phyloP scores from a whole-genome alignment of 1,140 invertebrate genomes.

The Zaprionus ornatus region DNA sequence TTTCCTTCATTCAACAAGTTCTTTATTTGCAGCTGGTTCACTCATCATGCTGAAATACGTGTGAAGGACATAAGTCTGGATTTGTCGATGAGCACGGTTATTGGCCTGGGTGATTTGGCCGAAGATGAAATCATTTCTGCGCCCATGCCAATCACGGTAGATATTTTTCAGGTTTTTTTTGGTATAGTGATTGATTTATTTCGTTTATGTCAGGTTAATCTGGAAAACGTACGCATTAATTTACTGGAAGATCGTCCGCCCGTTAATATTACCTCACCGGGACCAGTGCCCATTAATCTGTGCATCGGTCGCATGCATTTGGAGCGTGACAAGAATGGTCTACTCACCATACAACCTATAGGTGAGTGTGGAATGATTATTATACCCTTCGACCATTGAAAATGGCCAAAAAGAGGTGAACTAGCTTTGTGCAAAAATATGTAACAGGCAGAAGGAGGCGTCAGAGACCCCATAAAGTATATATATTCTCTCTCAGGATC shows the following conservation, averaged over 20 bases:
- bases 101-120: slow-evolving; percentile 90
- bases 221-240: slow-evolving; percentile 89
- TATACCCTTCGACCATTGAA: too few relatives aligned
- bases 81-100: slow-evolving; percentile 92
- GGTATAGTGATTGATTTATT: slow-evolving; percentile 14
- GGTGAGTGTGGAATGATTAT: slow-evolving; percentile 23
- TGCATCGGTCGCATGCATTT: slow-evolving; percentile 89
- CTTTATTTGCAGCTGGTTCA: slow-evolving; percentile 76
- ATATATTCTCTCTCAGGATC: too few relatives aligned
- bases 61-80: slow-evolving; percentile 88
- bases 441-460: too few relatives aligned
- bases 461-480: too few relatives aligned
- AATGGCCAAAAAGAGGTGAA: too few relatives aligned
- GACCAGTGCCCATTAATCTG: slow-evolving; percentile 91
- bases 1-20: neutral
- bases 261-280: slow-evolving; percentile 92
- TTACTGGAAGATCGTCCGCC: slow-evolving; percentile 92
- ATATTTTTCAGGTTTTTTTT: slow-evolving; percentile 1
- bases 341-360: slow-evolving; percentile 89
- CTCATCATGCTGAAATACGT: slow-evolving; percentile 86
- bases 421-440: too few relatives aligned
- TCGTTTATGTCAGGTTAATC: slow-evolving; percentile 85
- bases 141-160: slow-evolving; percentile 91
- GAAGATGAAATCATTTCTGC: slow-evolving; percentile 92
- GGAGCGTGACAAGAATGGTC: slow-evolving; percentile 87